Percentiles rank a stretch among this genome's conserved stretches.
Conservation (phyloP, 2,888 invertebrate species). For the Lumbricus terrestris region DNA sequence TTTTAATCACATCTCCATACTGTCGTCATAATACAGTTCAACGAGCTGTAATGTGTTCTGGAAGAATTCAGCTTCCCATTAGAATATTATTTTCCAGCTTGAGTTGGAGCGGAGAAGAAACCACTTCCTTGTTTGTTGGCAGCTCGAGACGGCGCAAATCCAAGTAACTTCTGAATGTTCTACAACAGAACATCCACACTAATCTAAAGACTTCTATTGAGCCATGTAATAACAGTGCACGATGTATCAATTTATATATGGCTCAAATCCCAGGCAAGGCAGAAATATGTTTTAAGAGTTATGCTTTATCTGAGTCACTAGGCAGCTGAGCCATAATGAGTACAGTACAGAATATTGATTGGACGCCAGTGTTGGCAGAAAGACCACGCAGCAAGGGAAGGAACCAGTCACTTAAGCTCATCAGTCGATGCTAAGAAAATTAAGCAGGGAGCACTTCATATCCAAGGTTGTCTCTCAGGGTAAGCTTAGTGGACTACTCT, state of each 20-base stretch:
- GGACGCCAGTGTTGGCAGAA: no score
- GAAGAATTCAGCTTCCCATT: neutral
- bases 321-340: no score
- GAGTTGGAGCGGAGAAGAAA: conserved; percentile 52
- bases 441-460: no score
- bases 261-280: no score
- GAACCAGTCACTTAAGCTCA: no score
- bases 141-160: conserved; percentile 94
- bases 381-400: no score
- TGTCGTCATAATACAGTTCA: neutral
- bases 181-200: conserved; percentile 60
- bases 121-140: conserved; percentile 84
- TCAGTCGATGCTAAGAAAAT: no score
- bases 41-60: neutral
- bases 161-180: conserved; percentile 94
- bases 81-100: conserved; percentile 29
- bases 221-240: neutral
- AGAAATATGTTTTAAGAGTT: no score
- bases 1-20: neutral
- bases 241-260: neutral
- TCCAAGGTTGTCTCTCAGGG: no score
- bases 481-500: no score
- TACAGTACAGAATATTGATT: no score
- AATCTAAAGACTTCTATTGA: neutral
- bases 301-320: no score